phyloP scores from a whole-genome alignment of 2,888 invertebrate genomes.

The Cephus runcator region DNA sequence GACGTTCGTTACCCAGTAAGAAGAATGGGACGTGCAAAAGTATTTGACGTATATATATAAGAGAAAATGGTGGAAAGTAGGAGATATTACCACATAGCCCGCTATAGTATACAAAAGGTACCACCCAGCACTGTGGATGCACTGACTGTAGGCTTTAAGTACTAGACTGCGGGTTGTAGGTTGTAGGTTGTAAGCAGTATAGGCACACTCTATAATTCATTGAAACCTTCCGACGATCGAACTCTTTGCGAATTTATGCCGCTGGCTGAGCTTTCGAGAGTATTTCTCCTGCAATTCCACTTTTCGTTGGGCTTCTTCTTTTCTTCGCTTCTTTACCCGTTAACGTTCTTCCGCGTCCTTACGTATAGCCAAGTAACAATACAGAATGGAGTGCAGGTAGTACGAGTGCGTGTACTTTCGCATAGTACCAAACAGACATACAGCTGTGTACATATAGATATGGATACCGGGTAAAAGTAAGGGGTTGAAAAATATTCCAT shows the following conservation, averaged over 20 bases:
- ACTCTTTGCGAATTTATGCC: background rate
- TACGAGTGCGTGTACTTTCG: background rate
- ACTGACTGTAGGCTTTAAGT: background rate
- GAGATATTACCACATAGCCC: background rate
- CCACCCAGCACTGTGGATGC: background rate
- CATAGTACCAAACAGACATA: background rate
- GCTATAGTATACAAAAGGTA: background rate
- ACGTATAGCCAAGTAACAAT: background rate
- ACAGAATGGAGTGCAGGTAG: background rate
- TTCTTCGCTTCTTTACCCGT: background rate
- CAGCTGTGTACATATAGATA: no score
- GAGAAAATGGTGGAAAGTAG: background rate
- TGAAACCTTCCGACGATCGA: background rate
- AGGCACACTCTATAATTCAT: background rate
- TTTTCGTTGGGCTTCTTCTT: background rate
- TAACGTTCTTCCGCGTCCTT: background rate
- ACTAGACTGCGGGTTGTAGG: no score
- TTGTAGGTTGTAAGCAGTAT: background rate
- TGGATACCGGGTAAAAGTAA: background rate
- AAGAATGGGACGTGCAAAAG: background rate
- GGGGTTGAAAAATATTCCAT: background rate
- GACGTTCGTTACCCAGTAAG: background rate
- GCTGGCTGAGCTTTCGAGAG: background rate
- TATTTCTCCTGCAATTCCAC: background rate
- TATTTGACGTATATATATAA: background rate